Evolutionary conservation across 2,888 invertebrate species (phyloP).

Genomic region (Pterobdella sp.): DNA sequence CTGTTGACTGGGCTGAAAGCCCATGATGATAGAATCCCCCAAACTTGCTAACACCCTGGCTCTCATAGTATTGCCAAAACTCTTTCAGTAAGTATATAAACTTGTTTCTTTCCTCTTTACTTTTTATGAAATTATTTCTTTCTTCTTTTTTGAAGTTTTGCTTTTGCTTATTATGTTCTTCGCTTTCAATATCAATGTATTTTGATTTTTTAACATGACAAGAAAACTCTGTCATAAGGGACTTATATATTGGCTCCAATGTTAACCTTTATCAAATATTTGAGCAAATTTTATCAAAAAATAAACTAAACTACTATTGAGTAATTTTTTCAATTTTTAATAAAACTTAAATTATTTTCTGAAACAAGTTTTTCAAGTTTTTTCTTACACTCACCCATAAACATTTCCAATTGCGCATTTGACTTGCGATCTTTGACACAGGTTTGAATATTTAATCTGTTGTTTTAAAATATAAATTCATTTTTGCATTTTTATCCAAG

Average conservation of each 20-base stretch:
- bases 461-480: no score
- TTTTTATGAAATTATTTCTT: not conserved
- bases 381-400: constrained; percentile 2
- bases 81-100: not conserved
- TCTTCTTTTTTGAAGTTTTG: not conserved
- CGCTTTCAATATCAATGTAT: not conserved
- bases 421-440: not conserved
- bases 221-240: not conserved
- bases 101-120: not conserved
- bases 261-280: not conserved
- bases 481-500: no score
- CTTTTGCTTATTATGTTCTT: not conserved
- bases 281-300: not conserved
- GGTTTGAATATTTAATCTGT: not conserved
- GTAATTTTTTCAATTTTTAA: not conserved
- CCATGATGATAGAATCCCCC: no score
- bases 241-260: not conserved
- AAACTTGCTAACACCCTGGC: not conserved
- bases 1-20: not conserved
- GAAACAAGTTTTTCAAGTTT: not conserved
- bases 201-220: constrained; percentile 5
- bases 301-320: not conserved
- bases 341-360: not conserved
- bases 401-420: constrained; percentile 1
- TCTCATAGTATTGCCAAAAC: not conserved